Conservation (phyloP, 2,797 vertebrate genomes). For the Spinibarbus caldwelli region DNA sequence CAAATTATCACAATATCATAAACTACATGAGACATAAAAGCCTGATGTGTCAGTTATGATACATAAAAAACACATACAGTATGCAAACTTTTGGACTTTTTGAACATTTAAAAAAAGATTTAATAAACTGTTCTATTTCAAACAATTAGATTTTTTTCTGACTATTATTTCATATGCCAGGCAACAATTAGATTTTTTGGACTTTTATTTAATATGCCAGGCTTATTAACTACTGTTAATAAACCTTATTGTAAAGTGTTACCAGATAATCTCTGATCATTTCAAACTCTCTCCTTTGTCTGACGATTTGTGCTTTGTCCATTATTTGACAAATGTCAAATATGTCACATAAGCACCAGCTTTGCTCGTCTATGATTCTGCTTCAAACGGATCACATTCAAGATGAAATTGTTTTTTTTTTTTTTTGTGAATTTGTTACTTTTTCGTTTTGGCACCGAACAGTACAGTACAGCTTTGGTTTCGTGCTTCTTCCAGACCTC, state of each 20-base stretch:
- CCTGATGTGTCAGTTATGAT: not conserved
- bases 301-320: not conserved
- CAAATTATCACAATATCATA: not conserved
- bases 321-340: not conserved
- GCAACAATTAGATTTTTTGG: not conserved
- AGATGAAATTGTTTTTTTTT: not conserved
- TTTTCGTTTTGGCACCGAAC: not conserved
- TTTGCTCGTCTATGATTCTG: not conserved
- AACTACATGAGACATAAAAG: not conserved
- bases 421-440: not conserved
- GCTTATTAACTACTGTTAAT: not conserved
- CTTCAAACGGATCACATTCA: not conserved
- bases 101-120: not conserved
- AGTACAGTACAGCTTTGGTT: not conserved
- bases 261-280: not conserved
- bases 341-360: not conserved
- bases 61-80: not conserved
- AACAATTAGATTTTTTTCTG: not conserved
- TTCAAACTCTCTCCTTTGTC: not conserved
- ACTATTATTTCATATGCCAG: not conserved
- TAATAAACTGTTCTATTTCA: not conserved
- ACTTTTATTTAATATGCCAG: not conserved
- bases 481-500: not conserved
- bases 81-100: not conserved
- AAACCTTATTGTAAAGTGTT: not conserved